These are phyloP conservation scores for Tridacna crocea DNA, from an alignment of 2,888 invertebrate species.

Conservation along the genomic window DNA sequence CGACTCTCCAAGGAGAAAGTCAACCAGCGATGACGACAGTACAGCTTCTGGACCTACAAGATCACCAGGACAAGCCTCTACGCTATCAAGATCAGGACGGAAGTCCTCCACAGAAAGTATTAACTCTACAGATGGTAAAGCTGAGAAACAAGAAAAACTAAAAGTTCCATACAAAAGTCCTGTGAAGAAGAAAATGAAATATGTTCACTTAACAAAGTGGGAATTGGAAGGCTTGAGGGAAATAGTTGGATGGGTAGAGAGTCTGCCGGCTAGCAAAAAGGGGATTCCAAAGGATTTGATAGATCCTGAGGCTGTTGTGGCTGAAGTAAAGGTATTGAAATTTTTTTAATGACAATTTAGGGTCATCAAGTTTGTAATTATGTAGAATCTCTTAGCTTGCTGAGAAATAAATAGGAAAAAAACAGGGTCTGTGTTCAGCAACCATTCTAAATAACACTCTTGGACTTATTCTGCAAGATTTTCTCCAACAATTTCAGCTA, in stretches of 20 bases:
- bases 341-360: not conserved
- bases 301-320: slow-evolving; percentile 94
- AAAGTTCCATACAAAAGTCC: slow-evolving; percentile 51
- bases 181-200: slow-evolving; percentile 61
- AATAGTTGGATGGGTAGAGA: slow-evolving; percentile 94
- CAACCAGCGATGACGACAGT: slow-evolving; percentile 67
- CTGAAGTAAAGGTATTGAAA: slow-evolving; percentile 88
- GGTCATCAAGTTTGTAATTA: not conserved
- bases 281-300: slow-evolving; percentile 95
- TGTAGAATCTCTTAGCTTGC: not conserved
- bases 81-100: slow-evolving; percentile 47
- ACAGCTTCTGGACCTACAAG: slow-evolving; percentile 49
- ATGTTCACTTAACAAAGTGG: slow-evolving; percentile 74
- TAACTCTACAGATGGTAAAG: slow-evolving; percentile 60
- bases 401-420: too few species aligned
- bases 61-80: slow-evolving; percentile 52
- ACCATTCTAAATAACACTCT: too few species aligned
- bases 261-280: slow-evolving; percentile 94
- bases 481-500: too few species aligned
- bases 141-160: slow-evolving; percentile 35
- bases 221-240: slow-evolving; percentile 84
- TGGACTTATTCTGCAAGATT: too few species aligned
- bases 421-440: too few species aligned
- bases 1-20: slow-evolving; percentile 53
- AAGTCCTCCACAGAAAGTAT: slow-evolving; percentile 67